Evolutionary conservation across 2,797 vertebrate genomes (phyloP).

Genomic region (Lacerta viridis): DNA sequence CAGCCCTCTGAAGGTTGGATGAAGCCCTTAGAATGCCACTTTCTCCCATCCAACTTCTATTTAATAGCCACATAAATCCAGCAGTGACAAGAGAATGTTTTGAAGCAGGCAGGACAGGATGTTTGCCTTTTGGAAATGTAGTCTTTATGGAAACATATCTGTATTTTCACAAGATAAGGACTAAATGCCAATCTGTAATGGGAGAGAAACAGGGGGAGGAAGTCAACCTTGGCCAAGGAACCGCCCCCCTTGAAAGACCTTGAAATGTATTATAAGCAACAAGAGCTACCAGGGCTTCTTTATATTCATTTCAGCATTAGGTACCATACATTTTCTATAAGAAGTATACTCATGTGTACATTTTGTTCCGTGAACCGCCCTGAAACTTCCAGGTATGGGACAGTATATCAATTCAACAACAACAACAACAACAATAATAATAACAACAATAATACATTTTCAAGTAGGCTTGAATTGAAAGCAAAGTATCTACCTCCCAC

Average conservation of each 20-base stretch:
- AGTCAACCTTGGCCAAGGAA: conserved; percentile 27
- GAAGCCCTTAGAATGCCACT: conserved; percentile 8
- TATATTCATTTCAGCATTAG: neutral
- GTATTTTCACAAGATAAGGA: conserved; percentile 58
- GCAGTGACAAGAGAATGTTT: conserved; percentile 41
- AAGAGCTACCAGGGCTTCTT: neutral
- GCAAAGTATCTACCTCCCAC: neutral
- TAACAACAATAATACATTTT: too few relatives aligned
- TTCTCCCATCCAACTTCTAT: conserved; percentile 20
- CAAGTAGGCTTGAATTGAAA: neutral
- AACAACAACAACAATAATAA: too few relatives aligned
- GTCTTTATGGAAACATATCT: conserved; percentile 55
- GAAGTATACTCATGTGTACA: neutral
- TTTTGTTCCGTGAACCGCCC: neutral
- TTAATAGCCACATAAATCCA: conserved; percentile 52
- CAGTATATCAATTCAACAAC: too few relatives aligned
- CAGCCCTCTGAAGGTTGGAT: conserved; percentile 4
- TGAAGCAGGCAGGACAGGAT: conserved; percentile 57
- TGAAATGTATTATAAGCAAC: neutral
- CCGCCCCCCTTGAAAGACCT: neutral
- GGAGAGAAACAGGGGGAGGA: conserved; percentile 31
- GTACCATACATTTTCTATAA: neutral
- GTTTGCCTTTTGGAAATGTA: conserved; percentile 56
- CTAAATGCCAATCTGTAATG: conserved; percentile 40
- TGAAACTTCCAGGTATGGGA: too few relatives aligned